Evolutionary conservation across 2,888 invertebrate genomes (phyloP), one percentile per base, ranked within the genome.

Genomic region (Eupithecia pulchellata): DNA sequence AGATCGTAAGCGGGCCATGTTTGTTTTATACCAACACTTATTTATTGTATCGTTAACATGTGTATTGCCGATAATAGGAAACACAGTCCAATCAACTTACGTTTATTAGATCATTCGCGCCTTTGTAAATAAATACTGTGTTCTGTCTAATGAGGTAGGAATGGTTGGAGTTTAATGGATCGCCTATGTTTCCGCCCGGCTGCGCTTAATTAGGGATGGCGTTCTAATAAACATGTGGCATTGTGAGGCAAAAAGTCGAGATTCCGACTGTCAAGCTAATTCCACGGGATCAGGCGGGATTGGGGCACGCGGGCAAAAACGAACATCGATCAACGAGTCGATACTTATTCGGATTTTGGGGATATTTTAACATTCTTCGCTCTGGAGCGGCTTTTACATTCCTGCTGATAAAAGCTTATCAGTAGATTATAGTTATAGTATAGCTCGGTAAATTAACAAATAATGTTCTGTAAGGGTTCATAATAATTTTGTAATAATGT

Each of bases 231-330:
- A 90, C 93, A 93, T 92, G 89, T 93, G 93, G 88, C 82, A 83
- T 83, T 86, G 82, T 76, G 77, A 74, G 79, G 84, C 89, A 92
- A 93, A 93, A 93, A 93, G 86, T 88, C 82, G 89, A 88, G 90
- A 89, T 91, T 86, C 90, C 89, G 85, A 78, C 89, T 92, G 93
- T 92, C 93, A 90, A 90, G 89, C 86, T 92, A 91, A 93, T 90
- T 89, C 91, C 83, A 81, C 78, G 84, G 90, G 90, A 90, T 92
- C 89, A 90, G 86, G 82, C 77, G 75, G 80, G 78, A 78, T 75
- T 79, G 81, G 84, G 86, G 88, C 85, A 87, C 88, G 89, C 89
- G 89, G 88, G 88, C 91, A 93, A 93, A 93, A 93, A 92, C 85
- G 72, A 76, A 79, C 89, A 93, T 93, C 90, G 87, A 92, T 93